These are phyloP conservation scores for Drosophila picticornis DNA, from an alignment of 2,888 invertebrate species.

Conservation along the genomic window DNA sequence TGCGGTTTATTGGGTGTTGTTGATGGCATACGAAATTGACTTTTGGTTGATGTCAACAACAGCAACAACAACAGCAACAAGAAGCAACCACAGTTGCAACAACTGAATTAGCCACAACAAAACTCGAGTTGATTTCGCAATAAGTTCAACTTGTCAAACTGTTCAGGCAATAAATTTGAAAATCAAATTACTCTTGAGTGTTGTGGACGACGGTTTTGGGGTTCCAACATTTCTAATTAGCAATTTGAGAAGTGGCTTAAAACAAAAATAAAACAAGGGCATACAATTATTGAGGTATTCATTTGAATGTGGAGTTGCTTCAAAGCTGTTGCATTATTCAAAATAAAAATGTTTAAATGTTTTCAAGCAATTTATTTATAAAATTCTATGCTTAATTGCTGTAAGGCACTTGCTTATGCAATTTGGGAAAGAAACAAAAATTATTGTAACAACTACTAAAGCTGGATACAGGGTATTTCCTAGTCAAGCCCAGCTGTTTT, in stretches of 20 bases:
- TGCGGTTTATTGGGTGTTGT: constrained; percentile 72
- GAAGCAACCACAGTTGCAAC: constrained; percentile 5
- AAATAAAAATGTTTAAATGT: not conserved
- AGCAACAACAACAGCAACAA: constrained; percentile 40
- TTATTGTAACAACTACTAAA: not conserved
- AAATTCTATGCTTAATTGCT: too few species aligned
- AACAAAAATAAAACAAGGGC: not conserved
- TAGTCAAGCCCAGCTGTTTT: not conserved
- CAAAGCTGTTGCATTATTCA: not conserved
- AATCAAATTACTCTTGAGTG: constrained; percentile 55
- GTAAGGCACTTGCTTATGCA: too few species aligned
- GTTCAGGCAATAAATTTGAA: constrained; percentile 56
- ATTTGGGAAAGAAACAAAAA: accelerated
- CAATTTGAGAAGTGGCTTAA: constrained; percentile 6
- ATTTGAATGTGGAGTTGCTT: not conserved
- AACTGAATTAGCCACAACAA: constrained; percentile 42
- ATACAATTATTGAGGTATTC: not conserved
- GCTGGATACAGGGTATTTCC: not conserved
- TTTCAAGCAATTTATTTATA: not conserved
- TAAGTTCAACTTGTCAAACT: constrained; percentile 61
- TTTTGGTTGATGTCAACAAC: constrained; percentile 74
- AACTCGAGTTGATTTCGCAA: constrained; percentile 52
- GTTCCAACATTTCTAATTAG: constrained; percentile 20
- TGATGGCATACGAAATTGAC: constrained; percentile 78
- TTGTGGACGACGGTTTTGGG: constrained; percentile 6